Percentiles rank a stretch among this genome's conserved stretches.
These are phyloP conservation scores for Dinothrombium tinctorium DNA, from an alignment of 1,140 invertebrate species.

Conservation along the genomic window DNA sequence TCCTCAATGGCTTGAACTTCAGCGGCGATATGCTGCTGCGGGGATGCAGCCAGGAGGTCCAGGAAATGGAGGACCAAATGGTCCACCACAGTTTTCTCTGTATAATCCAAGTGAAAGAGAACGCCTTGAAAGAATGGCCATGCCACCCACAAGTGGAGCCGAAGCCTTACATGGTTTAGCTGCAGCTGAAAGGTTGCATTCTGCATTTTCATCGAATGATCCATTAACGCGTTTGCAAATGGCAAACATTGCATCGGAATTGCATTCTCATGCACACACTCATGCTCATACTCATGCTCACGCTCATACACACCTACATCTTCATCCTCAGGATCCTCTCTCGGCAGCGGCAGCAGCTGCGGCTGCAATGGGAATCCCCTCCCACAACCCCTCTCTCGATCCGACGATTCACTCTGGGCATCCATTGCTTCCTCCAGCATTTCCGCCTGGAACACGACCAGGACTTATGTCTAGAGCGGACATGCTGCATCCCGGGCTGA, in stretches of 20 bases:
- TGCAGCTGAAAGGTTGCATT: conserved; percentile 21
- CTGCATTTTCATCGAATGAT: conserved; percentile 39
- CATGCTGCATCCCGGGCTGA: conserved; percentile 35
- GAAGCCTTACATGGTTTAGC: conserved; percentile 6
- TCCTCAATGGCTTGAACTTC: conserved; percentile 72
- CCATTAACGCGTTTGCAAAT: conserved; percentile 56
- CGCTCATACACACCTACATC: conserved; percentile 55
- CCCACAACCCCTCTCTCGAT: not conserved
- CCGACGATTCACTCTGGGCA: conserved; percentile 19
- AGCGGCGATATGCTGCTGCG: conserved; percentile 31
- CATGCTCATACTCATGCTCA: conserved; percentile 54
- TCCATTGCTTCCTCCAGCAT: conserved; percentile 15
- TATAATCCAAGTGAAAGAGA: conserved; percentile 13
- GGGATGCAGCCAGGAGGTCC: conserved; percentile 8
- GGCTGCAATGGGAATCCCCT: conserved; percentile 31
- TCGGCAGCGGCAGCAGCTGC: conserved; percentile 28
- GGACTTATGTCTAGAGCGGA: conserved; percentile 9
- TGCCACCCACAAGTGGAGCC: conserved; percentile 20
- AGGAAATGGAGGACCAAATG: conserved; percentile 7
- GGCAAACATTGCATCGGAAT: conserved; percentile 44
- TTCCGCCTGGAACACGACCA: conserved; percentile 12
- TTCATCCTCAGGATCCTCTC: conserved; percentile 40
- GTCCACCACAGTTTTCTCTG: conserved; percentile 14
- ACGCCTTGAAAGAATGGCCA: conserved; percentile 12
- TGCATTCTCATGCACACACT: conserved; percentile 49